phyloP scores from a whole-genome alignment of 1,140 invertebrate genomes.

The Meteorus sp. region DNA sequence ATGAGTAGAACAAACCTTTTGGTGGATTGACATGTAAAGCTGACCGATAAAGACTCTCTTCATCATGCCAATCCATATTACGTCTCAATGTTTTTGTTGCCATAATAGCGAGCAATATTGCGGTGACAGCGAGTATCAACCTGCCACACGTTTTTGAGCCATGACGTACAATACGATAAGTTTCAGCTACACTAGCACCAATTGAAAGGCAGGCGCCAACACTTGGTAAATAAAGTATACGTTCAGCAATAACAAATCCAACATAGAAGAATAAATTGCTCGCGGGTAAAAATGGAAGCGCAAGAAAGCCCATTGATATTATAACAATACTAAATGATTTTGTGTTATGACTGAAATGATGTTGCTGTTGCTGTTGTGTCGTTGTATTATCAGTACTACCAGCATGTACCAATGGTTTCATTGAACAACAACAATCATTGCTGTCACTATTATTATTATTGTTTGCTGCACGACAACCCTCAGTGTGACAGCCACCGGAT shows the following conservation, averaged over 20 bases:
- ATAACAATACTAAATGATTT: conserved; percentile 57
- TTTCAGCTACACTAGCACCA: conserved; percentile 64
- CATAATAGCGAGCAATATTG: conserved; percentile 72
- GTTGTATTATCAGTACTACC: too few species aligned
- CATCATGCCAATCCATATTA: conserved; percentile 89
- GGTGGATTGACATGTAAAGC: conserved; percentile 92
- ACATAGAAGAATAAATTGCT: conserved; percentile 94
- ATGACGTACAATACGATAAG: conserved; percentile 49
- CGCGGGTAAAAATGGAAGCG: conserved; percentile 90
- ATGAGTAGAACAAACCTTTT: conserved; percentile 77
- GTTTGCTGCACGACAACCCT: conserved; percentile 54
- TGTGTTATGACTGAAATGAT: too few species aligned
- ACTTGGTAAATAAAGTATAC: conserved; percentile 93
- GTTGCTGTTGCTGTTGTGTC: too few species aligned
- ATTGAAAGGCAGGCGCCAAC: conserved; percentile 91
- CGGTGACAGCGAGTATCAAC: conserved; percentile 58
- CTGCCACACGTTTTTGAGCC: conserved; percentile 54
- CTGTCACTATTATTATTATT: conserved; percentile 59
- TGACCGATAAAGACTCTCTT: conserved; percentile 90
- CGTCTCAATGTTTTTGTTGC: conserved; percentile 74
- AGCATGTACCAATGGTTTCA: conserved; percentile 5
- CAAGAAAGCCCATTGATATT: conserved; percentile 75
- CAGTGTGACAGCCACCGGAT: conserved; percentile 52
- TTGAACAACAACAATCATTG: conserved; percentile 47
- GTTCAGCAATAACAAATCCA: conserved; percentile 95